phyloP scores from a whole-genome alignment of 2,113 vertebrate genomes.

The Mus musculus region GRCm39 chr13:56836501-56837000 shows the following conservation, averaged over 20 bases:
- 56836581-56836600: neutral
- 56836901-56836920: neutral
- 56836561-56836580: neutral
- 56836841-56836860: neutral
- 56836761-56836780: too few relatives aligned
- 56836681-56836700: neutral
- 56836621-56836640: neutral
- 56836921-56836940: rapidly evolving
- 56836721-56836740: neutral
- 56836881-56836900: neutral
- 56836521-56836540: neutral
- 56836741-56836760: neutral
- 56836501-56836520: neutral
- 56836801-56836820: neutral
- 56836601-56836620: neutral
- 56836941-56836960: neutral
- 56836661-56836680: neutral
- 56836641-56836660: neutral
- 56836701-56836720: neutral
- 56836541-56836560: constrained; percentile 18
- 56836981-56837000: too few relatives aligned
- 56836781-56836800: neutral
- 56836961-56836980: neutral
- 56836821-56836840: neutral
- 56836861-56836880: neutral